phyloP scores from a whole-genome alignment of 2,797 vertebrate genomes.

The Gymnocypris eckloni region DNA sequence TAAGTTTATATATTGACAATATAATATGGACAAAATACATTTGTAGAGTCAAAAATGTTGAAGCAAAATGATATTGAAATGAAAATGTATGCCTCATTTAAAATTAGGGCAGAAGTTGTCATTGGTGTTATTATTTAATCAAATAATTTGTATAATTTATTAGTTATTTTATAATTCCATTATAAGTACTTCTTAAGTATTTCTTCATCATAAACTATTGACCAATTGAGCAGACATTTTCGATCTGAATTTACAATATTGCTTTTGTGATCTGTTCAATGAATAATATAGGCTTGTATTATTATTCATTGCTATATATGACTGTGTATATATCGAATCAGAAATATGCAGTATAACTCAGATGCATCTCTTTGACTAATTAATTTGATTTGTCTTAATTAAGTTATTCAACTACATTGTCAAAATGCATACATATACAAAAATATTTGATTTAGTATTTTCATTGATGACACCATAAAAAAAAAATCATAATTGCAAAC shows the following conservation, averaged over 20 bases:
- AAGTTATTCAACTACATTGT: neutral
- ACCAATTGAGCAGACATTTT: neutral
- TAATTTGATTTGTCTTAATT: neutral
- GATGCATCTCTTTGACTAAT: neutral
- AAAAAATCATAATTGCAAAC: neutral
- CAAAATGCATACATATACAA: neutral
- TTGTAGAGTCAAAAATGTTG: neutral
- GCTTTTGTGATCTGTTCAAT: neutral
- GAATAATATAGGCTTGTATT: neutral
- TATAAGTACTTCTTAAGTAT: neutral
- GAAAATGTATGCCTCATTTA: neutral
- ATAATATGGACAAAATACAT: neutral
- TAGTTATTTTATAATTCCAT: neutral
- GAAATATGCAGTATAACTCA: neutral
- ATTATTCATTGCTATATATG: neutral
- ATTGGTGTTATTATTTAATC: neutral
- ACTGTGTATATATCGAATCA: neutral
- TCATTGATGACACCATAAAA: neutral
- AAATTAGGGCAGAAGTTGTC: neutral
- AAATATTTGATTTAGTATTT: slow-evolving; percentile 5
- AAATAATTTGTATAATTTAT: neutral
- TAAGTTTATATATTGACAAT: neutral
- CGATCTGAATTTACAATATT: neutral
- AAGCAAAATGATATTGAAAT: neutral
- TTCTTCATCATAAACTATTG: neutral